Evolutionary conservation across 2,888 invertebrate genomes (phyloP).

Genomic region (Thera britannica): DNA sequence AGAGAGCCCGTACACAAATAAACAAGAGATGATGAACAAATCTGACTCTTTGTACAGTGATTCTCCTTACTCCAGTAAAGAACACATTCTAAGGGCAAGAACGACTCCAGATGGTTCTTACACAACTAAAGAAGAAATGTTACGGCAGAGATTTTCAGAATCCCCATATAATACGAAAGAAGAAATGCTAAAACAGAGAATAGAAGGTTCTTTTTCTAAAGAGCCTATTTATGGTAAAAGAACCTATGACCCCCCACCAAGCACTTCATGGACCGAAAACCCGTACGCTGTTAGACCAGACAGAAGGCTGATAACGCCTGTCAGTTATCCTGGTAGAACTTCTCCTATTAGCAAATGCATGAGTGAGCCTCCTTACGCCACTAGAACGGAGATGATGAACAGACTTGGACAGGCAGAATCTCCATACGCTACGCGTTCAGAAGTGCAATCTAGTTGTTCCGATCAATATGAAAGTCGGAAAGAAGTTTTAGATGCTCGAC

Average conservation of each 20-base stretch:
- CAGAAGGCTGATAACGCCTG: constrained; percentile 73
- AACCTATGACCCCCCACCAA: constrained; percentile 77
- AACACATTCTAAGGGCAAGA: constrained; percentile 74
- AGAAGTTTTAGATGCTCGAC: constrained; percentile 63
- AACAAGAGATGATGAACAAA: constrained; percentile 65
- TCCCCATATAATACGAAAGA: constrained; percentile 81
- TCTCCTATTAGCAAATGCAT: constrained; percentile 79
- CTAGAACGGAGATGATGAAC: constrained; percentile 76
- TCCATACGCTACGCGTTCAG: constrained; percentile 69
- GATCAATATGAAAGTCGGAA: constrained; percentile 66
- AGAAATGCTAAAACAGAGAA: constrained; percentile 77
- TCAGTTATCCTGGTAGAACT: constrained; percentile 67
- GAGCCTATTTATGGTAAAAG: constrained; percentile 75
- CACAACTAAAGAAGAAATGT: constrained; percentile 81
- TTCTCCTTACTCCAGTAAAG: constrained; percentile 78
- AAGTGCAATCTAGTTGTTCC: constrained; percentile 78
- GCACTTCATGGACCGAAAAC: constrained; percentile 74
- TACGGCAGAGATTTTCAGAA: constrained; percentile 79
- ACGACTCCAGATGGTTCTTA: constrained; percentile 74
- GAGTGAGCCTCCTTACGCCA: constrained; percentile 79
- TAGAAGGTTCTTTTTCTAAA: constrained; percentile 63
- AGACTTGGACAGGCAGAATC: constrained; percentile 71
- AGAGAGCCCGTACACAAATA: constrained; percentile 62
- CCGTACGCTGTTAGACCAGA: constrained; percentile 74
- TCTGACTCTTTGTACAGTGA: constrained; percentile 70